These are phyloP conservation scores for Cheirogaleus major DNA, from an alignment of 2,797 vertebrate species.

Conservation along the genomic window DNA sequence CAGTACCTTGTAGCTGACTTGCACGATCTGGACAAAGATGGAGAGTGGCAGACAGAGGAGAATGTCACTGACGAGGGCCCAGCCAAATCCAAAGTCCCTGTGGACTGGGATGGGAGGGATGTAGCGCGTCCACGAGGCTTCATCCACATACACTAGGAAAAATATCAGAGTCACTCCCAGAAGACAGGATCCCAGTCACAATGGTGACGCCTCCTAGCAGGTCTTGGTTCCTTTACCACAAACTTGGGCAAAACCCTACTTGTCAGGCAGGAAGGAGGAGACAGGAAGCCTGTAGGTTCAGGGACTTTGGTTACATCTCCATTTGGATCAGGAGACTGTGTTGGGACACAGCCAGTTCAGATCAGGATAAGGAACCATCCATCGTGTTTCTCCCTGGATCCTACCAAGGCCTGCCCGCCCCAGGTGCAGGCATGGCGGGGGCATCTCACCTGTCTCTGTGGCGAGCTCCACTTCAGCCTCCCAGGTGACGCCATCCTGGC, in stretches of 20 bases:
- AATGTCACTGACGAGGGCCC: conserved; percentile 94
- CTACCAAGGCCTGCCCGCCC: fast-evolving
- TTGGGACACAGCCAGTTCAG: neutral
- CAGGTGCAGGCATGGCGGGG: neutral
- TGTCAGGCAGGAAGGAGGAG: neutral
- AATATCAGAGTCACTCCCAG: neutral
- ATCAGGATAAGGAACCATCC: neutral
- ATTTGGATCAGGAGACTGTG: neutral
- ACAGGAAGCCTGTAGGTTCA: neutral
- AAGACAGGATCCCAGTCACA: neutral
- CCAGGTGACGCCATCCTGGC: conserved; percentile 26
- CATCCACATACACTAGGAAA: conserved; percentile 90
- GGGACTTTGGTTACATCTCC: neutral
- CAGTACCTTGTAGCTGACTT: conserved; percentile 95
- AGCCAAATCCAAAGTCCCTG: conserved; percentile 90
- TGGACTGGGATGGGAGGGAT: conserved; percentile 91
- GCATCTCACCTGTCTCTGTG: conserved; percentile 81
- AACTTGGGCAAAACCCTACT: neutral
- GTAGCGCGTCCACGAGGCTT: conserved; percentile 91
- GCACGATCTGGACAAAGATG: conserved; percentile 93
- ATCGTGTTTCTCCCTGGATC: neutral
- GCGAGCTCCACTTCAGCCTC: conserved; percentile 80
- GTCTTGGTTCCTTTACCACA: neutral
- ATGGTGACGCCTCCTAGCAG: neutral
- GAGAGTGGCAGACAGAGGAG: conserved; percentile 96